These are phyloP conservation scores for Acleris laterana DNA, from an alignment of 2,888 invertebrate genomes.

Conservation along the genomic window DNA sequence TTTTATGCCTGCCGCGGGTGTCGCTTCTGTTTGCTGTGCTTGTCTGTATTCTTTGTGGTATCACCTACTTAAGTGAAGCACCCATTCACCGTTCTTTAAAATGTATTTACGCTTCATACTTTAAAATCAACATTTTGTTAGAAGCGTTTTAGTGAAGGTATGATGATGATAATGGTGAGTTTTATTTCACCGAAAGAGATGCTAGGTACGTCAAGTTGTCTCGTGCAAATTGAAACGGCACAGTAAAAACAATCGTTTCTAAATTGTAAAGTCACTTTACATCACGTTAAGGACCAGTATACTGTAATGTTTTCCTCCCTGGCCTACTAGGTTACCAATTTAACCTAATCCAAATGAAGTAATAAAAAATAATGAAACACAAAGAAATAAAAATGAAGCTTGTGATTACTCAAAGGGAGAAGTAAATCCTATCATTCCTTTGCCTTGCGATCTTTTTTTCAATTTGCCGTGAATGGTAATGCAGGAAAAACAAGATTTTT, in stretches of 20 bases:
- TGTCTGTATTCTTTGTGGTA: slow-evolving; percentile 66
- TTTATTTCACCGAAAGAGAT: too few relatives aligned
- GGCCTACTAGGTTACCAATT: slow-evolving; percentile 35
- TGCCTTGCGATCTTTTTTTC: slow-evolving; percentile 63
- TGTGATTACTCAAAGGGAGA: slow-evolving; percentile 73
- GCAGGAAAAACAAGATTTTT: slow-evolving; percentile 51
- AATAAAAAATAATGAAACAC: slow-evolving; percentile 59
- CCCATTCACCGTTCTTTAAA: slow-evolving; percentile 44
- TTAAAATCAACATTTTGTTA: too few relatives aligned
- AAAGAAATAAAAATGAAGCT: slow-evolving; percentile 54
- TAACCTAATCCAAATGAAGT: slow-evolving; percentile 58
- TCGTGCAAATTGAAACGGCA: too few relatives aligned
- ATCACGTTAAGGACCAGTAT: not conserved
- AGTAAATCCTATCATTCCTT: slow-evolving; percentile 64
- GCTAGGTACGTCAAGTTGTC: too few relatives aligned
- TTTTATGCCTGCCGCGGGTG: slow-evolving; percentile 66
- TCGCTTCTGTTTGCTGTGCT: slow-evolving; percentile 56
- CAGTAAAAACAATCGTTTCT: too few relatives aligned
- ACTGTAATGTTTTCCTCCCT: slow-evolving; percentile 31
- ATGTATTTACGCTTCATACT: slow-evolving; percentile 46
- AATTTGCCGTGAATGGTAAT: slow-evolving; percentile 62
- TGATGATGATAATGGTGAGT: too few relatives aligned
- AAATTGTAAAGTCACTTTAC: too few relatives aligned
- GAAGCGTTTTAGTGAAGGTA: too few relatives aligned
- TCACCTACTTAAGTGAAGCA: slow-evolving; percentile 58